Evolutionary conservation across 37 sponge, comb jelly and placozoan species (phyloP).

Genomic region (Cladorhizidae sp.): DNA sequence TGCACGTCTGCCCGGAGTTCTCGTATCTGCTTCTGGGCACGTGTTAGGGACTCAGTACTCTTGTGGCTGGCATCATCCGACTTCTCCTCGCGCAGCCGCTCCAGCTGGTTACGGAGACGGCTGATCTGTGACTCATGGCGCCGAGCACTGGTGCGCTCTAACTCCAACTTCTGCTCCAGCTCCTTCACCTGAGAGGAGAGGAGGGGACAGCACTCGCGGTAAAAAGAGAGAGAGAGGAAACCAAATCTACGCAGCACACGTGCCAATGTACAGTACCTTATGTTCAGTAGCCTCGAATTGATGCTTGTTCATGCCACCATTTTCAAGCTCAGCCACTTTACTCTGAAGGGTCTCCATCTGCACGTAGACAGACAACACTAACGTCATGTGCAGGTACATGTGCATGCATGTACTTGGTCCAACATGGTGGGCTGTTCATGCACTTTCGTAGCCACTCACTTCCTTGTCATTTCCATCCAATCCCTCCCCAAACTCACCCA

Average conservation of each 20-base stretch:
- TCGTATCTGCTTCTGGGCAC: constrained; percentile 74
- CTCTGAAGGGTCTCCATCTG: constrained; percentile 49
- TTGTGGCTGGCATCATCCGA: constrained; percentile 29
- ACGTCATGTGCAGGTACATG: too few species aligned
- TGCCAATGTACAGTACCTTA: constrained; percentile 28
- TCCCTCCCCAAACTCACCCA: too few species aligned
- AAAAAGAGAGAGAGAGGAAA: neutral
- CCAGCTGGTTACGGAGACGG: constrained; percentile 73
- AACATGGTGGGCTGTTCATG: too few species aligned
- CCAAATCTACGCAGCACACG: neutral
- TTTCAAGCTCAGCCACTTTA: constrained; percentile 54
- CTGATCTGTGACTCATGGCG: constrained; percentile 71
- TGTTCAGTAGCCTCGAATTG: constrained; percentile 62
- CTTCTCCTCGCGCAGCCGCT: constrained; percentile 57
- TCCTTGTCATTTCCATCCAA: too few species aligned
- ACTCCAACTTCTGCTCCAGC: constrained; percentile 83
- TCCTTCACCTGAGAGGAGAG: constrained; percentile 44
- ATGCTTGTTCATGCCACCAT: constrained; percentile 28
- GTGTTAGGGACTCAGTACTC: constrained; percentile 52
- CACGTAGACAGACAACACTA: neutral
- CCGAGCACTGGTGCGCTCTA: constrained; percentile 62
- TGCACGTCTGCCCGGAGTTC: constrained; percentile 71
- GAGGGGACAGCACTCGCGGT: neutral
- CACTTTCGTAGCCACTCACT: too few species aligned
- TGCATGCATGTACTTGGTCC: too few species aligned